phyloP scores from a whole-genome alignment of 37 sponge, comb jelly and placozoan genomes.

The Aphrocallistes beatrix region DNA sequence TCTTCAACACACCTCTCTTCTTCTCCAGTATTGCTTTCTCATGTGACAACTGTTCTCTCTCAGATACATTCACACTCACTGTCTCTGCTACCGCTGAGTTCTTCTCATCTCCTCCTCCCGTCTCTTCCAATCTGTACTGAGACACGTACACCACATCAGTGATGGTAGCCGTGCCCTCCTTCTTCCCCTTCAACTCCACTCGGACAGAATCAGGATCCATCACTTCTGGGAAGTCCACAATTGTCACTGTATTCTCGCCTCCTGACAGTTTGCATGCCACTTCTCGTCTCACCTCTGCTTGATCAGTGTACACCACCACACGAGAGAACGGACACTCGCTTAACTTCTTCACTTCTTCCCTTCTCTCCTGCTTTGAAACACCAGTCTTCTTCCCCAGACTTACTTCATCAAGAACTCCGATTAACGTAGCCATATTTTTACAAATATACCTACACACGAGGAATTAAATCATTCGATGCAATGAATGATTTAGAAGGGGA shows the following conservation, averaged over 20 bases:
- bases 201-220: slow-evolving; percentile 7
- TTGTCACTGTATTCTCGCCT: not conserved
- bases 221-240: not conserved
- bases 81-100: not conserved
- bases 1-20: not conserved
- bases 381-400: not conserved
- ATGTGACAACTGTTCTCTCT: not conserved
- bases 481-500: too few species aligned
- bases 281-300: not conserved
- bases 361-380: not conserved
- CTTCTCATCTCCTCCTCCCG: not conserved
- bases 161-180: not conserved
- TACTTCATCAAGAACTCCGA: not conserved
- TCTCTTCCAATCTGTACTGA: not conserved
- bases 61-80: not conserved
- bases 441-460: too few species aligned
- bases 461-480: too few species aligned
- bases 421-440: not conserved
- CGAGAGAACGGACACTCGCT: slow-evolving; percentile 14
- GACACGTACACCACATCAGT: not conserved
- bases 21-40: not conserved
- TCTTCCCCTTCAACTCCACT: not conserved
- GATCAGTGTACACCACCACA: not conserved
- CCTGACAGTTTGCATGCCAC: not conserved
- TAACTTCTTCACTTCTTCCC: not conserved